Evolutionary conservation across 2,888 invertebrate genomes (phyloP).

Genomic region (Lottia scabra): DNA sequence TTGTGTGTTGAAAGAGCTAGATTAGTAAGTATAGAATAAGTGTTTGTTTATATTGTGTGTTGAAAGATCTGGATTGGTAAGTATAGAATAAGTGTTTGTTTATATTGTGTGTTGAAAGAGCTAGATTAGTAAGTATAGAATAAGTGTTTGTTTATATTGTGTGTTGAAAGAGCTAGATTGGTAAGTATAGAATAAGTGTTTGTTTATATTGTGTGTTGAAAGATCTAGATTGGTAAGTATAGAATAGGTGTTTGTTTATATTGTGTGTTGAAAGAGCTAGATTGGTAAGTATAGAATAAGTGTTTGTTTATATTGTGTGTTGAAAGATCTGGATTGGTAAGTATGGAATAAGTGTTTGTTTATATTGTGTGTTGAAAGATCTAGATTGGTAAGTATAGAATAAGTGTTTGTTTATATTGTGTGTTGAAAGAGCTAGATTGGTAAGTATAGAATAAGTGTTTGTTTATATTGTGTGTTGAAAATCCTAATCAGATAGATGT

Average conservation of each 20-base stretch:
- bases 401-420: not conserved
- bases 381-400: conserved; percentile 42
- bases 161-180: conserved; percentile 57
- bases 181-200: conserved; percentile 43
- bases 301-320: conserved; percentile 39
- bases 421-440: too few species aligned
- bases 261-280: too few species aligned
- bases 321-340: conserved; percentile 55
- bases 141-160: conserved; percentile 14
- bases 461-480: too few species aligned
- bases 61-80: conserved; percentile 38
- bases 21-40: conserved; percentile 51
- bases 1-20: conserved; percentile 56
- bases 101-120: too few species aligned
- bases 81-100: conserved; percentile 9
- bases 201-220: not conserved
- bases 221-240: conserved; percentile 41
- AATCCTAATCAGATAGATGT: too few species aligned
- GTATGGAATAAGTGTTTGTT: conserved; percentile 19
- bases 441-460: too few species aligned
- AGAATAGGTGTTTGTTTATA: not conserved
- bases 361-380: too few species aligned
- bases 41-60: not conserved
- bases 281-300: too few species aligned
- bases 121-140: too few species aligned